Base-by-base conservation (phyloP, 2,888 invertebrate genomes). In the Eristalis arbustorum region DNA sequence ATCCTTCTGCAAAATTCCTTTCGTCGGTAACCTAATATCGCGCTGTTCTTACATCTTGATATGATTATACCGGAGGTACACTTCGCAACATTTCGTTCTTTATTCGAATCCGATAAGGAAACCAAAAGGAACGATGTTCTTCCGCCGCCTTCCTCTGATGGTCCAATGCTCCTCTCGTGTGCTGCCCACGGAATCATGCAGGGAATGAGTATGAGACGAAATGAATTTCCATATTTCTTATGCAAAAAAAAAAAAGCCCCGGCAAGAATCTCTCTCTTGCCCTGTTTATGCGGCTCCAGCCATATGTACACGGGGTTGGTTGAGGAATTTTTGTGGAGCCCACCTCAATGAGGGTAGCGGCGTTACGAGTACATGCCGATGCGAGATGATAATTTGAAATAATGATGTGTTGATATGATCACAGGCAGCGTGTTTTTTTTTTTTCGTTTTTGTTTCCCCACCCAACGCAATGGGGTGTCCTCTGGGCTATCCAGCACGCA, bases 211-310 rank as follows among this genome's bases (percentile, higher is more conserved):
- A 23, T 11, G 25, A 14, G 34, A 42, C 37, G 18, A 62, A 80
- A 75, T 72, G 75, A 84, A 84, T 84, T 84, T 80, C 75, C 80
- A 84, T 80, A 76, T 76, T 75, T 72, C 75, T 57, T 56, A 59
- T 57, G 14, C 37, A 64, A 28, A 73, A 61, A 62, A 72, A 14
- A 31, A 31, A 31, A 31, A 28, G 6, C 4, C 1, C 4, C 34
- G n/a, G 28, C 34, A 61, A 49, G 22, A 64, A 11, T 64, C 22
- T 64, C 22, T 64, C 22, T 78, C 49, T 14, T 61, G 8, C 18
- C 8, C 37, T 59, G 57, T 57, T 71, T 22, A 42, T 71, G 59
- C 22, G 34, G 22, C 22, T 22, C 49, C 22, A 18, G 10, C n/a
- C 57, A 10, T 56, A 23, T 22, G 13, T 23, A 23, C 18, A 28